phyloP scores from a whole-genome alignment of 53 echinoderm and acorn worm species.

The Arbacia lixula region DNA sequence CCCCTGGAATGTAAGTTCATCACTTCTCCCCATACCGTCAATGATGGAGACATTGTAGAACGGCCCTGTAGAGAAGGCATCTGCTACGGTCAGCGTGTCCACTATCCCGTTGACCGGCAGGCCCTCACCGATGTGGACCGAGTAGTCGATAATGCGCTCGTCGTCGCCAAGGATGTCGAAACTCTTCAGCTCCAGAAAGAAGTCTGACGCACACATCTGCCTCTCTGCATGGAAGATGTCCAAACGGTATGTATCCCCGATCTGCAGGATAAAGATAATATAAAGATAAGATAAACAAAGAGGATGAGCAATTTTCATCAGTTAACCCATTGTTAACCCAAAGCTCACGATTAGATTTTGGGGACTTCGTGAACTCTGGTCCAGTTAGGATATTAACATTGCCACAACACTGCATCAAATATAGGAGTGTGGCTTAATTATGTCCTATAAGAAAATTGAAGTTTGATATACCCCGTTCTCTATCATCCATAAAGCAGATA shows the following conservation, averaged over 20 bases:
- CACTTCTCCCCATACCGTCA: conserved; percentile 71
- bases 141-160: conserved; percentile 73
- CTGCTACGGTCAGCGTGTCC: conserved; percentile 82
- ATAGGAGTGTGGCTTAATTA: no score
- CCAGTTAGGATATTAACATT: no score
- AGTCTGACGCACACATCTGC: conserved; percentile 85
- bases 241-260: conserved; percentile 76
- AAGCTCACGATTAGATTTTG: no score
- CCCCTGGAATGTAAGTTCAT: no score
- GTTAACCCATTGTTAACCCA: no score
- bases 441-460: no score
- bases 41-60: conserved; percentile 83
- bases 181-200: conserved; percentile 80
- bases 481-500: no score
- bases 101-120: conserved; percentile 74
- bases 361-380: no score
- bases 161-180: conserved; percentile 63
- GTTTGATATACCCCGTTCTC: no score
- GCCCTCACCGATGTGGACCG: conserved; percentile 69
- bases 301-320: no score
- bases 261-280: conserved; percentile 29
- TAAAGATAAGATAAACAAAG: not conserved
- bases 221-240: conserved; percentile 86
- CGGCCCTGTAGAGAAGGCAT: conserved; percentile 90
- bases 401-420: no score